Conservation (phyloP, 2,113 vertebrate species). For the Crotalus helleri region DNA sequence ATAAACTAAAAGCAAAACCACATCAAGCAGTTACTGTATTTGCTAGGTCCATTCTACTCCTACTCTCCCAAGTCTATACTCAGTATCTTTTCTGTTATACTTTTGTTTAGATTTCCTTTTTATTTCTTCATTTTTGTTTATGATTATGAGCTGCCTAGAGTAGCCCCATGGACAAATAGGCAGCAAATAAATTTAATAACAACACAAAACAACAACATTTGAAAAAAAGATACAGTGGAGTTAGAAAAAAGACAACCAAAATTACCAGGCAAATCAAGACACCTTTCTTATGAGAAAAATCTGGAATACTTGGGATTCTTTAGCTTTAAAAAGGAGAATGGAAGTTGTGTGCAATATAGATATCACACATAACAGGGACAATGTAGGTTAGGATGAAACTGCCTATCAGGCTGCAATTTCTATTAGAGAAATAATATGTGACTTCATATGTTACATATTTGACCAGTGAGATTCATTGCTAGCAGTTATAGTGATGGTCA, state of each 20-base stretch:
- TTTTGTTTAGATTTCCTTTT: not conserved
- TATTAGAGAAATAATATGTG: not conserved
- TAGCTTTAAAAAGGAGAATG: not conserved
- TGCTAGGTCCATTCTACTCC: not conserved
- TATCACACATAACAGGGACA: not conserved
- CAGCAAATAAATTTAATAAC: not conserved
- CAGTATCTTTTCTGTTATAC: not conserved
- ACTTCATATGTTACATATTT: not conserved
- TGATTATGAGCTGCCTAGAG: not conserved
- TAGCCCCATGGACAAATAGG: not conserved
- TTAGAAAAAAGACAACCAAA: not conserved
- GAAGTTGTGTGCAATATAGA: not conserved
- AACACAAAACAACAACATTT: not conserved
- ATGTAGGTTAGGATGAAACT: not conserved
- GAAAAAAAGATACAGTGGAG: not conserved
- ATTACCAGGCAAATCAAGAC: not conserved
- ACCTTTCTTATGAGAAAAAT: not conserved
- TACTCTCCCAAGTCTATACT: not conserved
- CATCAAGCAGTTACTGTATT: not conserved
- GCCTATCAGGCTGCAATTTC: not conserved
- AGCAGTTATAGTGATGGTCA: not conserved
- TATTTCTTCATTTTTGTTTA: not conserved
- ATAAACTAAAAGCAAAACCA: not conserved
- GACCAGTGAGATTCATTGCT: not conserved
- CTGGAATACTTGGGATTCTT: not conserved